Percentiles rank a stretch among this genome's conserved stretches.
phyloP scores from a whole-genome alignment of 2,888 invertebrate species.

The Eilema griseolum region DNA sequence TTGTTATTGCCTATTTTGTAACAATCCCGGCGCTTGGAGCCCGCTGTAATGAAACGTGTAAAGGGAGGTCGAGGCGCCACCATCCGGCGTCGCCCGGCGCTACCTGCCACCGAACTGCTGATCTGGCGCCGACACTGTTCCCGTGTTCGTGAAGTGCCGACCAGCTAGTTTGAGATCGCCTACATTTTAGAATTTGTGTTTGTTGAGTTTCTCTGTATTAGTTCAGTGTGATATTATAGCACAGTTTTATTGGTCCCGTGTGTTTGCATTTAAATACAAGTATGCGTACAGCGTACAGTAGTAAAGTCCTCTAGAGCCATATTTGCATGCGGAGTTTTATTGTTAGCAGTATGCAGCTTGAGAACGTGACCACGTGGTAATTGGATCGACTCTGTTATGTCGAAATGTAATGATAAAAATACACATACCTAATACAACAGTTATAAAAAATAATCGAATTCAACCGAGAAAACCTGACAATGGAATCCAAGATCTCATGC shows the following conservation, averaged over 20 bases:
- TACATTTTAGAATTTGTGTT: background rate
- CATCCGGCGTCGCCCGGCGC: conserved; percentile 13
- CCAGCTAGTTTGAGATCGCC: background rate
- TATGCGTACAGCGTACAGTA: background rate
- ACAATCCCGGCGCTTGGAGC: conserved; percentile 19
- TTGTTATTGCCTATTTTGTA: conserved; percentile 26
- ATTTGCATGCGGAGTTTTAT: background rate
- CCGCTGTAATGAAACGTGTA: conserved; percentile 27
- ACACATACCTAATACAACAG: too few relatives aligned
- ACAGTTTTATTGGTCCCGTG: background rate
- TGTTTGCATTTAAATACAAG: background rate
- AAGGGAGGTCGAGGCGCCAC: conserved; percentile 16
- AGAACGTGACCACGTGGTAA: background rate
- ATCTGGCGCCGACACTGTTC: background rate
- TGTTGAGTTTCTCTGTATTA: background rate
- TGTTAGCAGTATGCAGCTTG: background rate
- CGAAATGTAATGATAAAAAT: background rate
- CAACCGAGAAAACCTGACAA: too few relatives aligned
- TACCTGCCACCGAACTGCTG: background rate
- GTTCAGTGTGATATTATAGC: background rate
- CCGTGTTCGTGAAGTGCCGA: background rate
- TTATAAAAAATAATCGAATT: background rate
- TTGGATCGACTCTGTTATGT: background rate
- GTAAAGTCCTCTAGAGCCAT: background rate
- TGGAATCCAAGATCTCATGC: too few relatives aligned